These are phyloP conservation scores for Camponotus pennsylvanicus DNA, from an alignment of 1,140 invertebrate species.

Conservation along the genomic window DNA sequence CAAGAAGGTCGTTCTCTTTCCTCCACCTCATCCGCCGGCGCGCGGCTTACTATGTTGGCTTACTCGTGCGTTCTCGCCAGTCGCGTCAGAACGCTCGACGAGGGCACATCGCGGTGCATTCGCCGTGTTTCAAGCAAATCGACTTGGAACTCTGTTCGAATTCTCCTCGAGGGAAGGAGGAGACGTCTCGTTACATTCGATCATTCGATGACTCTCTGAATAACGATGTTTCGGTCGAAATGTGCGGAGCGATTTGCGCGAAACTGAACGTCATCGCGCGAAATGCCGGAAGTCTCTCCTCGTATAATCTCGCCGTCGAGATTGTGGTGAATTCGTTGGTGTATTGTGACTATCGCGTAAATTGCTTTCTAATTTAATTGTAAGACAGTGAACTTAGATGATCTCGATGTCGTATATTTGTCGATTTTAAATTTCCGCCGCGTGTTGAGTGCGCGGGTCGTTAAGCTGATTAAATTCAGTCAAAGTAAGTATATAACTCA, in stretches of 20 bases:
- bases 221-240: background rate
- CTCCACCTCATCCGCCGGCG: slow-evolving; percentile 62
- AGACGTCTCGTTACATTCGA: background rate
- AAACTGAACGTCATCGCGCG: background rate
- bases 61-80: slow-evolving; percentile 72
- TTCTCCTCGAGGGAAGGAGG: background rate
- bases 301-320: background rate
- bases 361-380: background rate
- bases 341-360: slow-evolving; percentile 28
- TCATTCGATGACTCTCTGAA: background rate
- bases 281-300: slow-evolving; percentile 2
- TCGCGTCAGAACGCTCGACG: slow-evolving; percentile 78
- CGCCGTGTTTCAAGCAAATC: slow-evolving; percentile 3
- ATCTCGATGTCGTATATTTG: slow-evolving; percentile 77
- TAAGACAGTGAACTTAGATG: slow-evolving; percentile 56
- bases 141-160: background rate
- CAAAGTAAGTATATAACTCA: slow-evolving; percentile 60
- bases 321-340: slow-evolving; percentile 41
- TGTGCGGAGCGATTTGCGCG: background rate
- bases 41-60: slow-evolving; percentile 55
- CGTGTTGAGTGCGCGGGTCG: slow-evolving; percentile 59
- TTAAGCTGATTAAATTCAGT: slow-evolving; percentile 53
- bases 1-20: slow-evolving; percentile 82
- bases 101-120: slow-evolving; percentile 61
- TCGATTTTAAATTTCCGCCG: slow-evolving; percentile 76